These are phyloP conservation scores for Hydrochoerus hydrochaeris DNA, from an alignment of 2,113 vertebrate species.

Conservation along the genomic window DNA sequence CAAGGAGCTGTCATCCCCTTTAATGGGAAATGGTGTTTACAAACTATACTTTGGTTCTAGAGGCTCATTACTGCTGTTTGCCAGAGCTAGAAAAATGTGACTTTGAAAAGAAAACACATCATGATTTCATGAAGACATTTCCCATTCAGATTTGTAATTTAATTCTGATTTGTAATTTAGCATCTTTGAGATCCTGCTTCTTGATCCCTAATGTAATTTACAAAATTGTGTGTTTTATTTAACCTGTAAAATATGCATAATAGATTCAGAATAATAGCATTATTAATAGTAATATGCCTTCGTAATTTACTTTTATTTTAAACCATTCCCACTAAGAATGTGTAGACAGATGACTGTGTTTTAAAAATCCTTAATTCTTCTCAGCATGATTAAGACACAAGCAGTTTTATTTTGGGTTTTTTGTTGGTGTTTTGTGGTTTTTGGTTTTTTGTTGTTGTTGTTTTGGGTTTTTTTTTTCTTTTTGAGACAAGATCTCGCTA, in stretches of 20 bases:
- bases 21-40: not conserved
- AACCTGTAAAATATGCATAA: not conserved
- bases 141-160: slow-evolving; percentile 10
- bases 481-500: too few relatives aligned
- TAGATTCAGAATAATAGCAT: not conserved
- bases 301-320: not conserved
- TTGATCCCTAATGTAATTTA: not conserved
- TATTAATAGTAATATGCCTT: slow-evolving; percentile 28
- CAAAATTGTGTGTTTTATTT: slow-evolving; percentile 19
- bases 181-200: slow-evolving; percentile 22
- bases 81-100: not conserved
- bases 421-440: not conserved
- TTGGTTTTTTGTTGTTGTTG: slow-evolving; percentile 24
- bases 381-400: not conserved
- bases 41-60: not conserved
- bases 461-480: slow-evolving; percentile 42
- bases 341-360: not conserved
- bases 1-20: not conserved
- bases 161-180: slow-evolving; percentile 31
- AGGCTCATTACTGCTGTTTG: not conserved
- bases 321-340: not conserved
- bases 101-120: not conserved
- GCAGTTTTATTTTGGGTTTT: not conserved
- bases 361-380: slow-evolving; percentile 42
- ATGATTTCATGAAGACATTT: slow-evolving; percentile 10